Percentiles rank a stretch among this genome's conserved stretches.
Evolutionary conservation across 2,797 vertebrate species (phyloP).

Genomic region (Amblyraja radiata): DNA sequence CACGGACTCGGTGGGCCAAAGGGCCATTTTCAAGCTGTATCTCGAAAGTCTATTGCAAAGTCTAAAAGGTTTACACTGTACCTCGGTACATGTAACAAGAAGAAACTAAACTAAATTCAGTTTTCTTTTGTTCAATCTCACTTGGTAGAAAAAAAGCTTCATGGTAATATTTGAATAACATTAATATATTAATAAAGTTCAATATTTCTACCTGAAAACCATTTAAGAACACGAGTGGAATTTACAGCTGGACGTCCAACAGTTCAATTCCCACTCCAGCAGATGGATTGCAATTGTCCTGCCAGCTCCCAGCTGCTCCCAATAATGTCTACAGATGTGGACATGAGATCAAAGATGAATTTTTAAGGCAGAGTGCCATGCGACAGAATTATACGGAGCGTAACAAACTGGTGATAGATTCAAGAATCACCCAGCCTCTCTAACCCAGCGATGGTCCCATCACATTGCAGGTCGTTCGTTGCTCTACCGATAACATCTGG

Average conservation of each 20-base stretch:
- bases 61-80: too few species aligned
- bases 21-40: too few species aligned
- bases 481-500: not conserved
- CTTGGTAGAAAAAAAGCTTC: not conserved
- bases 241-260: not conserved
- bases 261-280: not conserved
- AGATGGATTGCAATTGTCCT: not conserved
- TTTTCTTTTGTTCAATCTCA: not conserved
- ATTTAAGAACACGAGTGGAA: not conserved
- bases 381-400: not conserved
- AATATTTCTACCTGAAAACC: not conserved
- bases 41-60: too few species aligned
- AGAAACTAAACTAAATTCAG: not conserved
- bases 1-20: too few species aligned
- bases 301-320: not conserved
- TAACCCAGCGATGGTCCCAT: not conserved
- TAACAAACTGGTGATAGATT: not conserved
- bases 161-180: too few species aligned
- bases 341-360: not conserved
- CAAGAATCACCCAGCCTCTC: not conserved
- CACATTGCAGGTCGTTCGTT: not conserved
- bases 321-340: slow-evolving; percentile 27
- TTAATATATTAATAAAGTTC: too few species aligned
- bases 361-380: not conserved
- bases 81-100: too few species aligned